These are phyloP conservation scores for Dendrocincla fuliginosa DNA, from an alignment of 2,797 vertebrate species.

Conservation along the genomic window DNA sequence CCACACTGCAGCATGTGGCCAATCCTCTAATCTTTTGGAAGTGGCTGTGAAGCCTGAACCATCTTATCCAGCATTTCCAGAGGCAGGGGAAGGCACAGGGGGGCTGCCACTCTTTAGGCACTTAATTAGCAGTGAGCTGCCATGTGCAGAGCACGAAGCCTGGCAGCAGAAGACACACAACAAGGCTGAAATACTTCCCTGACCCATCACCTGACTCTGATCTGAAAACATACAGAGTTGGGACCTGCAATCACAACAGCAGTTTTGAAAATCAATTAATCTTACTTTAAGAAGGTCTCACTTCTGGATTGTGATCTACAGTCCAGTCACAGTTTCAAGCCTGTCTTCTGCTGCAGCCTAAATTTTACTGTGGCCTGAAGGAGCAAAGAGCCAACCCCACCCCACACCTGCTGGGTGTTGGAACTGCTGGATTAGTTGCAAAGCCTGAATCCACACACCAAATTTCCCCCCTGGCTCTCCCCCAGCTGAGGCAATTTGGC, in stretches of 20 bases:
- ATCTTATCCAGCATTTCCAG: neutral
- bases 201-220: neutral
- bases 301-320: neutral
- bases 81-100: neutral
- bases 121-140: neutral
- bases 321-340: neutral
- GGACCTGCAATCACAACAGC: neutral
- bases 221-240: neutral
- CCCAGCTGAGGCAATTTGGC: neutral
- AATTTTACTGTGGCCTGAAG: neutral
- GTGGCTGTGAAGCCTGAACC: neutral
- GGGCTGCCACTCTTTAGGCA: neutral
- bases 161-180: neutral
- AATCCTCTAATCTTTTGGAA: neutral
- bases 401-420: neutral
- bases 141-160: neutral
- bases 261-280: neutral
- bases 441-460: neutral
- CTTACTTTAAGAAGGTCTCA: neutral
- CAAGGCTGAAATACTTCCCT: neutral
- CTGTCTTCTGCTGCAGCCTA: neutral
- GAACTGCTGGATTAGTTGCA: neutral
- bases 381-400: neutral
- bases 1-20: accelerated
- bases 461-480: neutral